A percentile compares a stretch with the other conserved stretches of the same genome.
Evolutionary conservation across 2,113 vertebrate species (phyloP).

Genomic region (Colossoma macropomum): DNA sequence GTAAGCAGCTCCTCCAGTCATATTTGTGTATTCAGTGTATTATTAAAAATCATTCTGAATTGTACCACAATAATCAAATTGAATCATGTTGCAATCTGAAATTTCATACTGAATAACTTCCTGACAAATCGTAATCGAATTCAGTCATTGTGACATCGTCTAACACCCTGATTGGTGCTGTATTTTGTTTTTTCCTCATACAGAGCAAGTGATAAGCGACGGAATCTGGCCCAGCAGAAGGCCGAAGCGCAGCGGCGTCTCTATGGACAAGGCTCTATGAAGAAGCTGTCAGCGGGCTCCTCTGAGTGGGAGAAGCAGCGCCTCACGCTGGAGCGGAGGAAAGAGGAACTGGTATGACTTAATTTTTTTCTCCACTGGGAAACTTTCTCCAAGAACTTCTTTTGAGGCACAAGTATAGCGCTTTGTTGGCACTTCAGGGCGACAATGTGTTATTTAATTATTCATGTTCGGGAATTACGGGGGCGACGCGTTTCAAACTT

Average conservation of each 20-base stretch:
- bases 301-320: conserved; percentile 96
- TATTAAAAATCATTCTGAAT: not conserved
- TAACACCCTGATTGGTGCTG: too few relatives aligned
- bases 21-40: too few relatives aligned
- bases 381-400: conserved; percentile 23
- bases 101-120: too few relatives aligned
- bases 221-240: conserved; percentile 95
- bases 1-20: too few relatives aligned
- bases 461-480: conserved; percentile 59
- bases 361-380: not conserved
- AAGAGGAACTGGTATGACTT: conserved; percentile 89
- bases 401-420: not conserved
- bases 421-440: conserved; percentile 30
- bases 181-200: conserved; percentile 28
- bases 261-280: conserved; percentile 91
- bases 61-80: too few relatives aligned
- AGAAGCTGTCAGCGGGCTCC: conserved; percentile 87
- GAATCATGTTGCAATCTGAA: too few relatives aligned
- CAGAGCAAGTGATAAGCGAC: conserved; percentile 96
- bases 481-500: conserved; percentile 46
- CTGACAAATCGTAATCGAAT: too few relatives aligned
- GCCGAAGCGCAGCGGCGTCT: conserved; percentile 94
- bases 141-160: too few relatives aligned
- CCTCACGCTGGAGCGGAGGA: conserved; percentile 89
- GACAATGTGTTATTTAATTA: conserved; percentile 62